Evolutionary conservation across 1,140 invertebrate genomes (phyloP).

Genomic region (Saccostrea cuccullata): DNA sequence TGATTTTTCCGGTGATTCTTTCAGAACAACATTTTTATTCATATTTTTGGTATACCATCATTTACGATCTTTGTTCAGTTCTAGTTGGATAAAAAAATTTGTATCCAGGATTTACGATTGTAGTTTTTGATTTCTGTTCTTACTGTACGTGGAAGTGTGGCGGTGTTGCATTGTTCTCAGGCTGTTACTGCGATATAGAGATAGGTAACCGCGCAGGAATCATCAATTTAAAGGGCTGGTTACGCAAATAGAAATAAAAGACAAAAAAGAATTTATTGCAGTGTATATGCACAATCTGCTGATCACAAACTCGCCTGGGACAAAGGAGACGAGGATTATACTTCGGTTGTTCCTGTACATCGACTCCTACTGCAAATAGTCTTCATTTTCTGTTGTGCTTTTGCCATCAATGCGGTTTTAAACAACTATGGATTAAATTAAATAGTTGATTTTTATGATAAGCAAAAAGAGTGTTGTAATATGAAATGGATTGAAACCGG

Average conservation of each 20-base stretch:
- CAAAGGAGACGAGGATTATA: constrained; percentile 7
- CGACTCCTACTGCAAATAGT: neutral
- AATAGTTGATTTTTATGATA: constrained; percentile 8
- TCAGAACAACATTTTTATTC: neutral
- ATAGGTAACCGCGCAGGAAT: neutral
- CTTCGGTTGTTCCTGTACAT: neutral
- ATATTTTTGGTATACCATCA: neutral
- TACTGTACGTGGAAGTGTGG: neutral
- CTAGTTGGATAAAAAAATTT: neutral
- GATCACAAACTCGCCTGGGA: neutral
- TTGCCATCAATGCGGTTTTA: constrained; percentile 6
- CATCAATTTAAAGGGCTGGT: constrained; percentile 10
- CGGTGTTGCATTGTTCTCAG: neutral
- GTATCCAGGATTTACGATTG: neutral
- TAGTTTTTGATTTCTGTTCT: neutral
- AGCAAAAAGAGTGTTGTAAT: neutral
- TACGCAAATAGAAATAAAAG: constrained; percentile 21
- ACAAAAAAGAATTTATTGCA: constrained; percentile 9
- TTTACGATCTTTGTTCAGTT: neutral
- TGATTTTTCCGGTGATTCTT: neutral
- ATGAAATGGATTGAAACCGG: neutral
- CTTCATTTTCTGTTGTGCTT: neutral
- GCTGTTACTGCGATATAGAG: neutral
- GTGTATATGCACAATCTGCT: neutral
- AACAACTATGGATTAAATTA: neutral